Evolutionary conservation across 1,140 invertebrate genomes (phyloP).

Genomic region (Campoletis sonorensis): DNA sequence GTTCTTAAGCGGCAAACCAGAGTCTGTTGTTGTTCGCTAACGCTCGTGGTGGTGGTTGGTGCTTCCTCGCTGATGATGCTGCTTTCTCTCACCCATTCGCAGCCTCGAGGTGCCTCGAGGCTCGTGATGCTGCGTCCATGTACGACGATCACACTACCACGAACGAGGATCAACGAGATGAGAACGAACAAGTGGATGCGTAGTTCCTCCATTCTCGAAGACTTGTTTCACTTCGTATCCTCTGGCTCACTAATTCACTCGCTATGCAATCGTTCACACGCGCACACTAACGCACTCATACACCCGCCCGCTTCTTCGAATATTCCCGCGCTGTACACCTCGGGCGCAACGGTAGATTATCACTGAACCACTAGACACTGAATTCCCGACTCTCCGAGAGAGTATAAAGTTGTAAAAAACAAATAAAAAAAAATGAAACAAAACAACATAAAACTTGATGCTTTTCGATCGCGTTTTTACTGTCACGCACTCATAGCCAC

Average conservation of each 20-base stretch:
- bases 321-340: constrained; percentile 13
- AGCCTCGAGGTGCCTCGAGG: constrained; percentile 80
- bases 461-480: constrained; percentile 37
- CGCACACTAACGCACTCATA: not conserved
- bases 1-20: constrained; percentile 85
- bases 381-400: not conserved
- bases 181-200: constrained; percentile 38
- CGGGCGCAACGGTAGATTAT: not conserved
- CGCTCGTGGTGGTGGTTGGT: constrained; percentile 70
- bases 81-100: constrained; percentile 78
- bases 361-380: not conserved
- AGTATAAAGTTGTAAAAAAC: not conserved
- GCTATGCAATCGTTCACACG: not conserved
- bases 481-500: constrained; percentile 61
- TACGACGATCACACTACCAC: not conserved
- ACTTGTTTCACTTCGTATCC: constrained; percentile 3
- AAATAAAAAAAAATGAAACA: not conserved
- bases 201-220: constrained; percentile 4
- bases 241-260: not conserved
- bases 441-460: constrained; percentile 15
- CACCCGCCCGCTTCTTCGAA: not conserved
- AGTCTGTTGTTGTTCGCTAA: constrained; percentile 72
- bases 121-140: constrained; percentile 67
- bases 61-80: constrained; percentile 69
- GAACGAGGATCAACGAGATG: constrained; percentile 53